A percentile compares a stretch with the other conserved stretches of the same genome.
These are phyloP conservation scores for Numenius phaeopus DNA, from an alignment of 2,797 vertebrate genomes.

Conservation along the genomic window DNA sequence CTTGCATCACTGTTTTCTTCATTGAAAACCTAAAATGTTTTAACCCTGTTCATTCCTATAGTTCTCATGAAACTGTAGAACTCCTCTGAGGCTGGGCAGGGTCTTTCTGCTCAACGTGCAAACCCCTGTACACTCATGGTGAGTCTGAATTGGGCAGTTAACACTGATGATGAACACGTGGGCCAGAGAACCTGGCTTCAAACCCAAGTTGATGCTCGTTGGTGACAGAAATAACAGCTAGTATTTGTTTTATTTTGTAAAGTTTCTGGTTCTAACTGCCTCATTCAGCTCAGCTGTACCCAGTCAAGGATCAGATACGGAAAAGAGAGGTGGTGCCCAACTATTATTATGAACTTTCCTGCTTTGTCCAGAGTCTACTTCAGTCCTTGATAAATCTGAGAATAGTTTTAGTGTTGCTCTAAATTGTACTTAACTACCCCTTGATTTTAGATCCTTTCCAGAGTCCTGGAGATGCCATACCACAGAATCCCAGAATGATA, in stretches of 20 bases:
- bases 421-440: neutral
- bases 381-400: neutral
- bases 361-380: neutral
- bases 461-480: neutral
- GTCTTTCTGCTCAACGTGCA: neutral
- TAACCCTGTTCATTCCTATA: neutral
- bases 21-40: neutral
- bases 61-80: neutral
- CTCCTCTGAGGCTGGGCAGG: neutral
- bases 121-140: no score
- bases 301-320: neutral
- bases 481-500: no score
- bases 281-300: neutral
- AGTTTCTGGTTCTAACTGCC: neutral
- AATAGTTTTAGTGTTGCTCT: neutral
- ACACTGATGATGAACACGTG: neutral
- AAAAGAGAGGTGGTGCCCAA: neutral
- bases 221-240: neutral
- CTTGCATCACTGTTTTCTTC: neutral
- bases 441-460: neutral
- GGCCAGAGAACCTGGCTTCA: neutral
- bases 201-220: neutral
- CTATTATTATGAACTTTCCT: neutral
- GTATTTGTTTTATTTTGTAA: neutral
- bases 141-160: neutral